Evolutionary conservation across 2,113 vertebrate genomes (phyloP).

Genomic region (Galeopterus variegatus): DNA sequence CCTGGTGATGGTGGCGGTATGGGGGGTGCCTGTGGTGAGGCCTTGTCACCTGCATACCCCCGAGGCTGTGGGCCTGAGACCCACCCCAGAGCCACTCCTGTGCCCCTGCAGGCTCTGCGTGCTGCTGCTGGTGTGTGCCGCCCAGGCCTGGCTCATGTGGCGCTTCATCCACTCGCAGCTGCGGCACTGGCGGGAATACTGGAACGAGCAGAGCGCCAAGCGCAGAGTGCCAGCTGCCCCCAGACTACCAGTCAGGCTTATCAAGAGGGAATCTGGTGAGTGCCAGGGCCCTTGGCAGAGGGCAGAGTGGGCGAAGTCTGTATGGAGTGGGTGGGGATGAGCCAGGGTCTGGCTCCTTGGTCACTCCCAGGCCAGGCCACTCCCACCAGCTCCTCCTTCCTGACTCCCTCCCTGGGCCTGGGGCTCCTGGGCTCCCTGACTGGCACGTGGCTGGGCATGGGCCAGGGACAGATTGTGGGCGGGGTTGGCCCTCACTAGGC

Average conservation of each 20-base stretch:
- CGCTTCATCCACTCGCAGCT: slow-evolving; percentile 98
- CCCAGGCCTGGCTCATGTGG: slow-evolving; percentile 98
- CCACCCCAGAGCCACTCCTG: not conserved
- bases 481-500: not conserved
- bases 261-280: slow-evolving; percentile 96
- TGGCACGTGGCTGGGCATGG: slow-evolving; percentile 56
- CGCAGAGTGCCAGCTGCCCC: slow-evolving; percentile 87
- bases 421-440: not conserved
- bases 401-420: not conserved
- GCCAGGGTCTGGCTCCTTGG: not conserved
- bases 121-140: slow-evolving; percentile 95
- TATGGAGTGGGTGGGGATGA: not conserved
- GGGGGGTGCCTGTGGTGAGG: accelerated
- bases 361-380: not conserved
- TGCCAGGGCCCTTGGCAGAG: not conserved
- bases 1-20: not conserved
- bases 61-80: not conserved
- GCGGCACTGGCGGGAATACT: slow-evolving; percentile 96
- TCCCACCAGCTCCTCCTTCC: not conserved
- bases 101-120: slow-evolving; percentile 91
- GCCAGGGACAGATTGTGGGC: not conserved
- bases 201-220: slow-evolving; percentile 94
- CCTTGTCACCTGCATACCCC: not conserved
- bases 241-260: slow-evolving; percentile 90
- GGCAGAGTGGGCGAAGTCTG: accelerated